phyloP scores from a whole-genome alignment of 2,888 invertebrate species.

The Brenthis daphne region DNA sequence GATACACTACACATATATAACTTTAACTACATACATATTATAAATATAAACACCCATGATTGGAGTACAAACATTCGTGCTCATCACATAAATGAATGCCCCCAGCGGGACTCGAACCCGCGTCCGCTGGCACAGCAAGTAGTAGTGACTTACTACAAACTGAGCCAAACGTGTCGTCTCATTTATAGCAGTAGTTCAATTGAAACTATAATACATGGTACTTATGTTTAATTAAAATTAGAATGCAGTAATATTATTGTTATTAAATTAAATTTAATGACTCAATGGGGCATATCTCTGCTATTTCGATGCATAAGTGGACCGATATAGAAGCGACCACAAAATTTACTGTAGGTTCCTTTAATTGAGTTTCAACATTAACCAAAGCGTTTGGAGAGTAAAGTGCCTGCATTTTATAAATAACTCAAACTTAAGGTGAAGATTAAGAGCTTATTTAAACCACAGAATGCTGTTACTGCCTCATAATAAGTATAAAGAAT shows the following conservation, averaged over 20 bases:
- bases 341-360: slow-evolving; percentile 49
- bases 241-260: slow-evolving; percentile 4
- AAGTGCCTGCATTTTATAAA: slow-evolving; percentile 37
- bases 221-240: slow-evolving; percentile 6
- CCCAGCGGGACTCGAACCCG: no score
- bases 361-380: slow-evolving; percentile 59
- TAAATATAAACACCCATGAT: no score
- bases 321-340: slow-evolving; percentile 56
- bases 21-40: no score
- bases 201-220: neutral
- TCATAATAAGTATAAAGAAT: neutral
- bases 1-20: no score
- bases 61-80: no score
- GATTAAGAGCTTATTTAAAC: slow-evolving; percentile 18
- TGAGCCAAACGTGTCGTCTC: no score
- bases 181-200: no score
- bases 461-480: slow-evolving; percentile 3
- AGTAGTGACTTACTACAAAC: no score
- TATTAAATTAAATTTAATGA: slow-evolving; percentile 48
- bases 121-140: no score
- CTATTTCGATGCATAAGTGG: slow-evolving; percentile 69
- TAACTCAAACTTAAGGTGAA: slow-evolving; percentile 35
- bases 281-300: slow-evolving; percentile 55
- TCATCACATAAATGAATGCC: no score
- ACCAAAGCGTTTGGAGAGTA: slow-evolving; percentile 45